Percentiles rank a stretch among this genome's conserved stretches.
These are phyloP conservation scores for Pectinophora gossypiella DNA, from an alignment of 1,140 invertebrate species.

Conservation along the genomic window DNA sequence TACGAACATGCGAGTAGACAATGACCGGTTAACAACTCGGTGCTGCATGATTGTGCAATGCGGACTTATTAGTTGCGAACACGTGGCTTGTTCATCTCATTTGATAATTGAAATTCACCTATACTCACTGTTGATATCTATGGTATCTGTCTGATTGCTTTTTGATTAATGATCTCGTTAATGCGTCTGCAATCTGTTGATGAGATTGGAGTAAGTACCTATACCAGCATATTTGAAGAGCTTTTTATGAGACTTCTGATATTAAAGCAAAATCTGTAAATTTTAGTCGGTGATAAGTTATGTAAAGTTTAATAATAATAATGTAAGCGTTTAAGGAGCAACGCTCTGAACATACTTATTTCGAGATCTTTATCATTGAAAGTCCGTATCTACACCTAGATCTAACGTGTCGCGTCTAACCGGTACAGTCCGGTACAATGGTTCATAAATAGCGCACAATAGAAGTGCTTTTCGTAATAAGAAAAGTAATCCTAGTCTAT, in stretches of 20 bases:
- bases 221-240: too few relatives aligned
- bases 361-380: conserved; percentile 10
- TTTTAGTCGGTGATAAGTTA: too few relatives aligned
- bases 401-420: conserved; percentile 12
- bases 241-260: too few relatives aligned
- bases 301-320: too few relatives aligned
- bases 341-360: conserved; percentile 8
- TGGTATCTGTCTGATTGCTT: too few relatives aligned
- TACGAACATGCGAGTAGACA: conserved; percentile 28
- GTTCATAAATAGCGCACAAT: conserved; percentile 33
- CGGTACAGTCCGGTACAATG: conserved; percentile 15
- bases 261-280: too few relatives aligned
- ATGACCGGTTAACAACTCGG: conserved; percentile 31
- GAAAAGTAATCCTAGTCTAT: neutral
- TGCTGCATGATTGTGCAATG: conserved; percentile 26
- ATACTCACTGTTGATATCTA: conserved; percentile 21
- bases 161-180: too few relatives aligned
- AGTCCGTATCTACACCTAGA: conserved; percentile 8
- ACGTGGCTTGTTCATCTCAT: conserved; percentile 13
- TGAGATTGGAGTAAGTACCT: too few relatives aligned
- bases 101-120: conserved; percentile 40
- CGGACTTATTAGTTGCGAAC: conserved; percentile 14
- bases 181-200: too few relatives aligned
- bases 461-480: conserved; percentile 6
- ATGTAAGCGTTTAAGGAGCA: neutral